These are phyloP conservation scores for Drosophila mulleri DNA, from an alignment of 2,888 invertebrate genomes.

Conservation along the genomic window DNA sequence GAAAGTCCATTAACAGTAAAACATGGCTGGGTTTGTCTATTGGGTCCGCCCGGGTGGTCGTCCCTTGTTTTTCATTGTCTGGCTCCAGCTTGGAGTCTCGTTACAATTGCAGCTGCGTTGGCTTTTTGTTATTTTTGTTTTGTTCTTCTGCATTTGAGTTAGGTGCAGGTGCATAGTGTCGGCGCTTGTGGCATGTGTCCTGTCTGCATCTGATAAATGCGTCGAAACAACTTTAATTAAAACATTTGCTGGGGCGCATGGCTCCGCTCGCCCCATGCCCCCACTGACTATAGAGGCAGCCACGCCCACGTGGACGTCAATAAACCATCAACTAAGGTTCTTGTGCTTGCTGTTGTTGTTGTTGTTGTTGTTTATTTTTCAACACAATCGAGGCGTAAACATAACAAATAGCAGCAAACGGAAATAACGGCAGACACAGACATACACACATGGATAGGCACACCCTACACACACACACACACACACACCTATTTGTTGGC, in stretches of 20 bases:
- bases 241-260: slow-evolving; percentile 56
- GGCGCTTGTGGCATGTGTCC: slow-evolving; percentile 66
- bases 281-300: background rate
- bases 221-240: slow-evolving; percentile 78
- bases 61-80: slow-evolving; percentile 25
- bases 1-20: slow-evolving; percentile 81
- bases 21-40: slow-evolving; percentile 45
- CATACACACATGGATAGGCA: background rate
- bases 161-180: slow-evolving; percentile 42
- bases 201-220: slow-evolving; percentile 80
- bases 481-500: slow-evolving; percentile 28
- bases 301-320: slow-evolving; percentile 44
- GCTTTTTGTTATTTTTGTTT: slow-evolving; percentile 6
- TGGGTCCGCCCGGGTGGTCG: slow-evolving; percentile 16
- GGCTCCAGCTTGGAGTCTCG: slow-evolving; percentile 25
- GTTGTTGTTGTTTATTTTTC: slow-evolving; percentile 65
- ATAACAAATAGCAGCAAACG: slow-evolving; percentile 69
- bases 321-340: slow-evolving; percentile 62
- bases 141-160: slow-evolving; percentile 20
- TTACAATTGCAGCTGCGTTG: slow-evolving; percentile 38
- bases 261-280: background rate
- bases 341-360: slow-evolving; percentile 1
- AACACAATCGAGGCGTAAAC: slow-evolving; percentile 77
- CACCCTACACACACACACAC: background rate
- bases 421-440: slow-evolving; percentile 33